phyloP scores from a whole-genome alignment of 1,140 invertebrate genomes.

The Atta colombica region DNA sequence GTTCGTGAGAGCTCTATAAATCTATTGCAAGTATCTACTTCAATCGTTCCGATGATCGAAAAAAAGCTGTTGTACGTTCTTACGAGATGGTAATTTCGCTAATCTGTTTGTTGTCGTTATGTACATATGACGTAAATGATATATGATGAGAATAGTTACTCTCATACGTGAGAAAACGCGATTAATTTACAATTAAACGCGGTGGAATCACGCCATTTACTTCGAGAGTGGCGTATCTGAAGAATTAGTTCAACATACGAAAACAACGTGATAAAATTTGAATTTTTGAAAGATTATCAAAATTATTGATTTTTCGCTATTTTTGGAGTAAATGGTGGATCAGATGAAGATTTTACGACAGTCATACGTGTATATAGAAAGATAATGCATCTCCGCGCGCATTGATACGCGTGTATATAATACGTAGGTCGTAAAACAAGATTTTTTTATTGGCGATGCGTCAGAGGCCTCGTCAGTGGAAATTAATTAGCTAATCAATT shows the following conservation, averaged over 20 bases:
- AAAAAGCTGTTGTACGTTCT: conserved; percentile 26
- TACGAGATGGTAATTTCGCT: conserved; percentile 51
- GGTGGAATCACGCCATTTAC: conserved; percentile 23
- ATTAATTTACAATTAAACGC: not conserved
- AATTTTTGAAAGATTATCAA: not conserved
- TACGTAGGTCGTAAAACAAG: conserved; percentile 64
- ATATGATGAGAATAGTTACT: conserved; percentile 43
- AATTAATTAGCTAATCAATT: conserved; percentile 39
- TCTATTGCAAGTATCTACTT: conserved; percentile 30
- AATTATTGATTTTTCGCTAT: conserved; percentile 19
- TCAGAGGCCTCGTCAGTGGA: conserved; percentile 24
- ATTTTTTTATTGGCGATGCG: conserved; percentile 52
- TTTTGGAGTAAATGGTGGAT: conserved; percentile 36
- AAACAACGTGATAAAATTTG: not conserved
- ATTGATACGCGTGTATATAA: conserved; percentile 59
- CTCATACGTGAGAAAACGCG: not conserved
- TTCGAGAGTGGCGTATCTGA: conserved; percentile 30
- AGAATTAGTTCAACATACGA: not conserved
- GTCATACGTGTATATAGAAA: conserved; percentile 68
- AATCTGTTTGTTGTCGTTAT: conserved; percentile 57
- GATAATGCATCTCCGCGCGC: conserved; percentile 35
- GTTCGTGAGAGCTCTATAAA: conserved; percentile 34
- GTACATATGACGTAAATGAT: conserved; percentile 61
- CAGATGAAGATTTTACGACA: not conserved
- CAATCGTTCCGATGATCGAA: conserved; percentile 38